phyloP scores from a whole-genome alignment of 2,888 invertebrate genomes.

The Linhomoeus sp. region DNA sequence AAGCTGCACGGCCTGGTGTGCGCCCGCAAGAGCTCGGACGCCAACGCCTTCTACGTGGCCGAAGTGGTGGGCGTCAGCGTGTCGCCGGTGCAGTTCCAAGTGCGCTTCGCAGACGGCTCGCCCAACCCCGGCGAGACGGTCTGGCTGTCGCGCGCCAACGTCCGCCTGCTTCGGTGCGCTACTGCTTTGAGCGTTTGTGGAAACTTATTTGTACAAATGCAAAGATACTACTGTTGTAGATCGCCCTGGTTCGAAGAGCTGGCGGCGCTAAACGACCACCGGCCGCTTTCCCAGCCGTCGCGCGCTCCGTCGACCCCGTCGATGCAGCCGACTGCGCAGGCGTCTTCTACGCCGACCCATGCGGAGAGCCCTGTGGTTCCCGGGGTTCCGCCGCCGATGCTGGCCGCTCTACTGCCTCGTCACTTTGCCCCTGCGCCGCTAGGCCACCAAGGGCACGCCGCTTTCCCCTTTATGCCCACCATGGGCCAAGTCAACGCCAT shows the following conservation, averaged over 20 bases:
- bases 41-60: conserved; percentile 1
- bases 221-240: too few relatives aligned
- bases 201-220: too few relatives aligned
- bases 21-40: neutral
- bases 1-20: neutral
- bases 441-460: neutral
- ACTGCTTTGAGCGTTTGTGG: too few relatives aligned
- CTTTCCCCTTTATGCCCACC: too few relatives aligned
- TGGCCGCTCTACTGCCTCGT: too few relatives aligned
- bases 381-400: too few relatives aligned
- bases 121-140: conserved; percentile 4
- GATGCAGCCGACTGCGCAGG: too few relatives aligned
- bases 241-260: conserved; percentile 95
- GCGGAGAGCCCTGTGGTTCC: too few relatives aligned
- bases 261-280: neutral
- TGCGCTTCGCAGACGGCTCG: neutral
- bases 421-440: too few relatives aligned
- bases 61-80: conserved; percentile 5
- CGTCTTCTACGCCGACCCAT: too few relatives aligned
- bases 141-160: conserved; percentile 65
- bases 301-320: neutral
- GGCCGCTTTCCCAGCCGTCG: neutral
- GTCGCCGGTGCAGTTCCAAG: conserved; percentile 5
- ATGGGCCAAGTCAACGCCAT: too few relatives aligned
- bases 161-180: conserved; percentile 65